Evolutionary conservation across 1,140 invertebrate species (phyloP), one percentile per base, ranked within the genome.

Genomic region (Nomia melanderi): DNA sequence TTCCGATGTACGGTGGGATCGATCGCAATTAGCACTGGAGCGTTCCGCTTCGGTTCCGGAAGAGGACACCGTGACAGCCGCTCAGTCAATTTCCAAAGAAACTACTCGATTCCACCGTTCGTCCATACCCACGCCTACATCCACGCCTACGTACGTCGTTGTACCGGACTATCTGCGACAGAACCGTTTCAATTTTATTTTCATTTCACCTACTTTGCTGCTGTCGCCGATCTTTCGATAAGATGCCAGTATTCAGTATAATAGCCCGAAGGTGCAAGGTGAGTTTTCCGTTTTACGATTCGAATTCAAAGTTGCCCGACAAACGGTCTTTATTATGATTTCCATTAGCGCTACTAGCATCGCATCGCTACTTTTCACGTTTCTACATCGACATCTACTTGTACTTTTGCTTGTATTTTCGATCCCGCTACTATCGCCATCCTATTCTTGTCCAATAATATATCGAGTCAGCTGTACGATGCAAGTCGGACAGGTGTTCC

Each of bases 221-320:
- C 57, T 23, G 59, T 8, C 25, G 25, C 25, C 2, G 53, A 23
- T 12, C 11, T 25, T 14, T 2, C 53, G 11, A 53, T 60, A 54
- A 39, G 83, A 93, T 93, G 93, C 93, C 93, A 33, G 93, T 93
- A 67, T 93, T 93, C 87, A 93, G 93, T 87, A 93, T 93, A 82
- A 93, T 93, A 78, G 89, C 93, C 53, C 91, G 93, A 81, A 92
- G 93, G 86, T 93, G 92, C 81, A 93, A 93, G 93, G 93, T 50
- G 47, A 50, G 47, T 50, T 8, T 50, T n/a, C n/a, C n/a, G n/a
- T n/a, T n/a, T n/a, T n/a, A n/a, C n/a, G n/a, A n/a, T n/a, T n/a
- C n/a, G n/a, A n/a, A n/a, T n/a, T n/a, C n/a, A n/a, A n/a, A n/a
- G n/a, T n/a, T n/a, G n/a, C n/a, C n/a, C n/a, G n/a, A n/a, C n/a